Base-by-base conservation (phyloP, 2,888 invertebrate genomes). In the Dryobotodes eremita region DNA sequence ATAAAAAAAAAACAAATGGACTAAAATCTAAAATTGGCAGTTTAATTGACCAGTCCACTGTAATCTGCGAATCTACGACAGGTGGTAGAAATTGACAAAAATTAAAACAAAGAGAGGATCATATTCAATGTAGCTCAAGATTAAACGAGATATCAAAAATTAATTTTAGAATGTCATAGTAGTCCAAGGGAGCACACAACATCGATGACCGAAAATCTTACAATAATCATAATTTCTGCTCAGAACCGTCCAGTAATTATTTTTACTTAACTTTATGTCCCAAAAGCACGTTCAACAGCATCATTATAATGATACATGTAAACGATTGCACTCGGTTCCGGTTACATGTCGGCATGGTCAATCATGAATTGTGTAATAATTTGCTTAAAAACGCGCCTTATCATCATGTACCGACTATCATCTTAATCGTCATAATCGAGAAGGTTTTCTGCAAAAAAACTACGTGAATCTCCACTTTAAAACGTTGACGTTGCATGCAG, bases 281-380 rank as follows among this genome's bases (percentile, higher is more conserved):
- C 20, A 53, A 64, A 82, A 80, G 17, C 65, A 72, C n/a, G 10
- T 61, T 61, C 10, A 46, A 69, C 36, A 55, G 15, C 20, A 46
- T 75, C 0, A 46, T 23, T 69, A 59, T 26, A 70, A 50, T 68
- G 26, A 50, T 46, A 26, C 70, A 57, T 36, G 55, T 91, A 87
- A 90, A 89, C 85, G 74, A 88, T 83, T 73, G 48, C 68, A 80
- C 71, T 88, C 74, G 89, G 90, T 89, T 86, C 90, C 88, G 89
- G 89, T 90, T 83, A 91, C 90, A 80, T n/a, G 84, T 79, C 73
- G 88, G 89, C 89, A 90, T 90, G 81, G 75, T 76, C 80, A 83
- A 75, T 78, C 79, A 79, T 36, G 61, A 80, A 80, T 70, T 80
- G 61, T 81, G 83, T 83, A 85, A 90, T 86, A 77, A 89, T 86